These are phyloP conservation scores for Oryzias celebensis DNA, from an alignment of 2,113 vertebrate genomes.

Conservation along the genomic window DNA sequence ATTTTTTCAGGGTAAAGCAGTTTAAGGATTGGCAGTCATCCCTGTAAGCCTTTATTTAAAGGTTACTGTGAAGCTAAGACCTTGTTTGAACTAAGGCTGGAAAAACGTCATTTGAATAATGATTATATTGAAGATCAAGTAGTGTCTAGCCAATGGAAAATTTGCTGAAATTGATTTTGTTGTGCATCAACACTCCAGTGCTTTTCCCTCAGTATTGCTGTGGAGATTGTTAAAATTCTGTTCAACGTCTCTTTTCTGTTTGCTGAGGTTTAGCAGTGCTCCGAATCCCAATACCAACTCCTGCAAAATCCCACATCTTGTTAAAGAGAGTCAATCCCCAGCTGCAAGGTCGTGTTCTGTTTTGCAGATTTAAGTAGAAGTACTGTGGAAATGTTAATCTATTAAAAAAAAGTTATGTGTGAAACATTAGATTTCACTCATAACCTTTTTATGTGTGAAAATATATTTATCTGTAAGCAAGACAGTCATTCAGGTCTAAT, in stretches of 20 bases:
- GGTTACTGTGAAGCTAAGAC: slow-evolving; percentile 20
- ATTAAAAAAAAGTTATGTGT: slow-evolving; percentile 4
- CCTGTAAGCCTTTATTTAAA: slow-evolving; percentile 8
- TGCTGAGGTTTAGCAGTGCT: slow-evolving; percentile 30
- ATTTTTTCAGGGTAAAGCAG: no score
- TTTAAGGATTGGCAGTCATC: slow-evolving; percentile 3
- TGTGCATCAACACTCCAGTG: slow-evolving; percentile 21
- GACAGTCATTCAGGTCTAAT: slow-evolving; percentile 9
- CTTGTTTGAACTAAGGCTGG: slow-evolving; percentile 23
- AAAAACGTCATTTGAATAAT: slow-evolving; percentile 31
- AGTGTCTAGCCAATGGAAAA: slow-evolving; percentile 28
- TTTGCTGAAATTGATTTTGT: slow-evolving; percentile 35
- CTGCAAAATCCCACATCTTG: slow-evolving; percentile 20
- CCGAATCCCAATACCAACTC: slow-evolving; percentile 46
- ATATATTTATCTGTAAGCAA: not conserved
- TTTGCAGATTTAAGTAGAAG: not conserved
- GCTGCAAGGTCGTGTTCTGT: slow-evolving; percentile 29
- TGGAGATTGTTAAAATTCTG: slow-evolving; percentile 46
- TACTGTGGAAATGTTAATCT: slow-evolving; percentile 4
- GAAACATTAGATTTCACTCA: slow-evolving; percentile 13
- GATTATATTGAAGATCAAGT: slow-evolving; percentile 20
- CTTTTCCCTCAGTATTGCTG: slow-evolving; percentile 32
- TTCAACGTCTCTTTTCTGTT: slow-evolving; percentile 37
- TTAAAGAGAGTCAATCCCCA: slow-evolving; percentile 9
- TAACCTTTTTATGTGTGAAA: not conserved